These are phyloP conservation scores for Brachyrhaphis roseni DNA, from an alignment of 2,797 vertebrate genomes.

Conservation along the genomic window DNA sequence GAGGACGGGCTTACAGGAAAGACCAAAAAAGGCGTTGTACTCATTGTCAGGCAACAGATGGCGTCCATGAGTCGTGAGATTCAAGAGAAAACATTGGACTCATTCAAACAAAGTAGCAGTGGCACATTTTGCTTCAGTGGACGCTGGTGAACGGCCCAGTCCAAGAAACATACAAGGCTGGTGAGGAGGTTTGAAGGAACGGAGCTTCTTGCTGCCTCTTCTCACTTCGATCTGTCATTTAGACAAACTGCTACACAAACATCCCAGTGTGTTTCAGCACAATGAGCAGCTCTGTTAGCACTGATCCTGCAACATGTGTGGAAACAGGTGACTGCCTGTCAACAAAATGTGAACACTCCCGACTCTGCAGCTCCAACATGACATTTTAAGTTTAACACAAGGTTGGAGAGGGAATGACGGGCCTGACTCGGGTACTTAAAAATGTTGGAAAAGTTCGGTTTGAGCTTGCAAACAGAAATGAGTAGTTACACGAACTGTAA, in stretches of 20 bases:
- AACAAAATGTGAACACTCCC: constrained; percentile 32
- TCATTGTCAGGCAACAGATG: constrained; percentile 69
- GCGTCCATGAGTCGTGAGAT: constrained; percentile 62
- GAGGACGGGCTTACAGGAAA: constrained; percentile 48
- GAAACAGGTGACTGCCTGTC: constrained; percentile 59
- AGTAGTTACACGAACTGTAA: background rate
- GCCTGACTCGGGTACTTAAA: background rate
- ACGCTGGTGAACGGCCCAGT: constrained; percentile 63
- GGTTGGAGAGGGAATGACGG: background rate
- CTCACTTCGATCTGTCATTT: constrained; percentile 25
- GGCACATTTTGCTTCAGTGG: constrained; percentile 74
- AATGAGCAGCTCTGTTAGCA: constrained; percentile 45
- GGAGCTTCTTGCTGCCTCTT: constrained; percentile 37
- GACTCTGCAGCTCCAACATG: constrained; percentile 10
- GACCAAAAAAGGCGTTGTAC: constrained; percentile 26
- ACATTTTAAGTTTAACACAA: constrained; percentile 25
- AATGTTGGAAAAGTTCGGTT: background rate
- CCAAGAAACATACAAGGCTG: constrained; percentile 75
- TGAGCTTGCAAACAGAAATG: background rate
- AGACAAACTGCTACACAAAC: constrained; percentile 29
- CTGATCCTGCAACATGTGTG: constrained; percentile 43
- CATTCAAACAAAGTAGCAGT: constrained; percentile 63
- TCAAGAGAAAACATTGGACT: constrained; percentile 49
- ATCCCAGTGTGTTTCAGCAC: constrained; percentile 50
- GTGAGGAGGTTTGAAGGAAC: constrained; percentile 64